phyloP scores from a whole-genome alignment of 2,113 vertebrate species.

The Poecilia latipinna region DNA sequence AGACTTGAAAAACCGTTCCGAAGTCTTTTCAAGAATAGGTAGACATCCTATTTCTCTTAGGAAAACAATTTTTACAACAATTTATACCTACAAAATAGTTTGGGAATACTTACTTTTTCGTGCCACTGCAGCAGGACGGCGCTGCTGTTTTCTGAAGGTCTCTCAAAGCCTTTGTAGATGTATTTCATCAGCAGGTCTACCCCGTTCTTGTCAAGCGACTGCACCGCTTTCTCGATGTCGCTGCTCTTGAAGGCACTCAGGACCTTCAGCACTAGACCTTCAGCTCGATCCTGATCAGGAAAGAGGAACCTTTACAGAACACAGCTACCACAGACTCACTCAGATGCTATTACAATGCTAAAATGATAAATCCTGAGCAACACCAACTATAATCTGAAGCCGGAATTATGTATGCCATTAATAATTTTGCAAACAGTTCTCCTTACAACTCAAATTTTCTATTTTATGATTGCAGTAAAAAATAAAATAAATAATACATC shows the following conservation, averaged over 20 bases:
- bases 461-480: too few relatives aligned
- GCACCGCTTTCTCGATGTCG: slow-evolving; percentile 95
- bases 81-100: not conserved
- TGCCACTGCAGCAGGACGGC: slow-evolving; percentile 96
- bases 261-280: slow-evolving; percentile 94
- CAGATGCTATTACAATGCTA: too few relatives aligned
- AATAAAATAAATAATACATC: too few relatives aligned
- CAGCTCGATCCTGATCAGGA: slow-evolving; percentile 89
- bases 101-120: slow-evolving; percentile 86
- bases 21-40: not conserved
- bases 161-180: slow-evolving; percentile 99
- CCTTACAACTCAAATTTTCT: too few relatives aligned
- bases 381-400: too few relatives aligned
- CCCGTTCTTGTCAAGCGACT: slow-evolving; percentile 92
- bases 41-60: not conserved
- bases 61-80: not conserved
- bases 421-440: too few relatives aligned
- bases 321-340: too few relatives aligned
- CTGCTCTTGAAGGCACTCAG: slow-evolving; percentile 96
- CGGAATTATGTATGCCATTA: too few relatives aligned
- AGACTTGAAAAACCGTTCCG: not conserved
- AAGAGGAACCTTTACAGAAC: not conserved
- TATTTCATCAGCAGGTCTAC: slow-evolving; percentile 99
- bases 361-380: too few relatives aligned
- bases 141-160: slow-evolving; percentile 96